These are phyloP conservation scores for Pseudomugil gertrudae DNA, from an alignment of 2,797 vertebrate species.

Conservation along the genomic window DNA sequence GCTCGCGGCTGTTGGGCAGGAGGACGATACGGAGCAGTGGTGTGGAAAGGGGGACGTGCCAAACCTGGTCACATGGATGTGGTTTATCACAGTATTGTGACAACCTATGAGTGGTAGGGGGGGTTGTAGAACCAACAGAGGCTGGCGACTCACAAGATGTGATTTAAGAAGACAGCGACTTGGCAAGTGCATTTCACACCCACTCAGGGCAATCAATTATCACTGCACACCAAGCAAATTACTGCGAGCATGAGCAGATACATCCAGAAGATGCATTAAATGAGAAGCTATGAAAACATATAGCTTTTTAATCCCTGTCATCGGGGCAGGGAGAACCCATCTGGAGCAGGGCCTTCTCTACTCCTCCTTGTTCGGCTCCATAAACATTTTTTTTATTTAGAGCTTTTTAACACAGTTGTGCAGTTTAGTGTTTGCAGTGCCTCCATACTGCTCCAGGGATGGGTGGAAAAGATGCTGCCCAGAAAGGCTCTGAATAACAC, in stretches of 20 bases:
- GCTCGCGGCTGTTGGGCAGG: background rate
- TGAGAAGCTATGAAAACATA: conserved; percentile 63
- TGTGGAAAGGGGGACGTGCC: background rate
- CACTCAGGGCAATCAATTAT: conserved; percentile 61
- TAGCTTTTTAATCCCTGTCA: conserved; percentile 64
- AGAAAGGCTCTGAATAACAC: background rate
- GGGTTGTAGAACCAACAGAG: conserved; percentile 38
- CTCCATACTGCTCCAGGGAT: background rate
- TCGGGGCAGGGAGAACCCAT: conserved; percentile 35
- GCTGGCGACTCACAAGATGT: conserved; percentile 37
- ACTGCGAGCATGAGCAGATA: conserved; percentile 59
- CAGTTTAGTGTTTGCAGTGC: background rate
- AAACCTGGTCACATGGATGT: background rate
- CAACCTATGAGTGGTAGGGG: conserved; percentile 29
- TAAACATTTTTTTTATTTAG: background rate
- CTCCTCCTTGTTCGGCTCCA: too few relatives aligned
- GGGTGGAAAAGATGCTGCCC: too few relatives aligned
- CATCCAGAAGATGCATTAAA: conserved; percentile 59
- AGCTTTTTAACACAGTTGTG: too few relatives aligned
- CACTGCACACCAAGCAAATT: conserved; percentile 55
- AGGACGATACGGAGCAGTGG: background rate
- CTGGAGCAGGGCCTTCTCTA: conserved; percentile 5
- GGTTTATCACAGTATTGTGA: background rate
- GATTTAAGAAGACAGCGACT: conserved; percentile 61
- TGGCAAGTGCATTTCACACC: conserved; percentile 20